Evolutionary conservation across 2,888 invertebrate species (phyloP), one percentile per base, ranked within the genome.

Genomic region (Phymatocera aterrima): DNA sequence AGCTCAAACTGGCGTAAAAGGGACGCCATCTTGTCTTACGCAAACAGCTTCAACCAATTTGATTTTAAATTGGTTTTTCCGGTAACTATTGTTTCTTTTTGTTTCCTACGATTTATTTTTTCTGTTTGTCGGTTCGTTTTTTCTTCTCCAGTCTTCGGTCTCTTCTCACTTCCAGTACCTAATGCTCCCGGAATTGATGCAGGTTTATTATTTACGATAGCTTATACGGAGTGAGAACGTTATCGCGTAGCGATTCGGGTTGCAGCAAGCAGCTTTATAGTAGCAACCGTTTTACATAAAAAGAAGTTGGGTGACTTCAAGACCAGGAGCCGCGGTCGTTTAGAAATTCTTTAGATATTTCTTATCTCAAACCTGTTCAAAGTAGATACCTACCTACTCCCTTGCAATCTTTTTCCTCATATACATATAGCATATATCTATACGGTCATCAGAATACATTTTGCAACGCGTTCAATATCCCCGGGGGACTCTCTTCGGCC

Each of bases 401-500:
- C 68, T 46, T 51, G 72, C 43, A 72, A 72, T 72, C 51, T 72
- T 72, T 51, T 51, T n/a, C 72, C 12, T 21, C 12, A 28, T 37
- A 40, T n/a, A 21, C 34, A n/a, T n/a, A n/a, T n/a, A n/a, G n/a
- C n/a, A n/a, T n/a, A n/a, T n/a, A n/a, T n/a, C n/a, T n/a, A n/a
- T n/a, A 72, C 72, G 72, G 48, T 72, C 72, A 51, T 72, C 72
- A 72, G 48, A 72, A 72, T 72, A 72, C 72, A 72, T 72, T 72
- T 51, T 51, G 31, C 72, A 51, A 48, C 51, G 31, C 51, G 51
- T 72, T 72, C 72, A 51, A 72, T 72, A 72, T 46, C 28, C 68
- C 68, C 68, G 10, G 68, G 43, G 15, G 68, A 46, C 24, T 68
- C 24, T 68, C 28, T n/a, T 8, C 64, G n/a, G n/a, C 68, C 60